Evolutionary conservation across 2,797 vertebrate genomes (phyloP).

Genomic region (Chloroceryle inda): DNA sequence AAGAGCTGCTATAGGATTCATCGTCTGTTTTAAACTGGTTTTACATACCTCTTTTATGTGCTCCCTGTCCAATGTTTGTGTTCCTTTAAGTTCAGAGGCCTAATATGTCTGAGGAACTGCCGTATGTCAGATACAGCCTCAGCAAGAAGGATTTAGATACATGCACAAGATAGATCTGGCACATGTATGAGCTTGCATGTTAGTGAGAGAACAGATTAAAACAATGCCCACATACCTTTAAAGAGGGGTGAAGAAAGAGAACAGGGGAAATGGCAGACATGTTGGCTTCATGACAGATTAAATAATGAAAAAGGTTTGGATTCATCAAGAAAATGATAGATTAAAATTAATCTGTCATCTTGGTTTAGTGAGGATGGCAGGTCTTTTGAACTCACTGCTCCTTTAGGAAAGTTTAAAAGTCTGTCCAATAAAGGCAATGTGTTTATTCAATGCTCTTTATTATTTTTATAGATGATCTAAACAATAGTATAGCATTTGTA

Average conservation of each 20-base stretch:
- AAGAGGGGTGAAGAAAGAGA: background rate
- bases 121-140: background rate
- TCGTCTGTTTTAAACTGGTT: background rate
- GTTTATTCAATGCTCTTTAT: background rate
- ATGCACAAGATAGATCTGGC: background rate
- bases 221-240: background rate
- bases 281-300: background rate
- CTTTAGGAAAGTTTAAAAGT: background rate
- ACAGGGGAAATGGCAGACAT: background rate
- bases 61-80: background rate
- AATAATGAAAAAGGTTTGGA: background rate
- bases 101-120: background rate
- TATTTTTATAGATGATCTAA: background rate
- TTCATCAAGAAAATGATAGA: background rate
- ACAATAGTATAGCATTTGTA: background rate
- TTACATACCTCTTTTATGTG: background rate
- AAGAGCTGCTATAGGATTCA: background rate
- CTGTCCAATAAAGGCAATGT: background rate
- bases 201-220: background rate
- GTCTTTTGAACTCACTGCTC: background rate
- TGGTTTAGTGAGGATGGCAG: background rate
- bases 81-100: background rate
- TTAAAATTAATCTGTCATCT: background rate
- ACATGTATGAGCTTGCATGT: background rate
- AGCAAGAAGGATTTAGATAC: background rate